phyloP scores from a whole-genome alignment of 2,797 vertebrate species.

The Mus caroli region DNA sequence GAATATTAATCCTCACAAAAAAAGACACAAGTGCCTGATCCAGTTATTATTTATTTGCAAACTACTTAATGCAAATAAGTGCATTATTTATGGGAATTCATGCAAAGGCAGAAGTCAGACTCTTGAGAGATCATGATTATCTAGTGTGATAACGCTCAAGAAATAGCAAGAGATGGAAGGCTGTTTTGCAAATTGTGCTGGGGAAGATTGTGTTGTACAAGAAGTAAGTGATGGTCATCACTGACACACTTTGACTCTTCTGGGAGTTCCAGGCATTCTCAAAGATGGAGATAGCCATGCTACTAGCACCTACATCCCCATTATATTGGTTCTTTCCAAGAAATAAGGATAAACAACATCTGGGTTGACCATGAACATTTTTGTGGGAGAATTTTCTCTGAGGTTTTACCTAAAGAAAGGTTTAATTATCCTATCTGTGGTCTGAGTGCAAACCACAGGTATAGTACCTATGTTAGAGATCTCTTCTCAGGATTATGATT shows the following conservation, averaged over 20 bases:
- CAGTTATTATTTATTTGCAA: neutral
- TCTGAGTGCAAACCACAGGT: conserved; percentile 46
- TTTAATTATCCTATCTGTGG: conserved; percentile 33
- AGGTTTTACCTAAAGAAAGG: neutral
- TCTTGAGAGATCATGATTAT: neutral
- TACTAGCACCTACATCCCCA: neutral
- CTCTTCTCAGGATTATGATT: neutral
- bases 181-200: neutral
- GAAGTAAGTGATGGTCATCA: neutral
- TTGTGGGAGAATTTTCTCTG: neutral
- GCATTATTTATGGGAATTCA: no score
- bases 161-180: no score
- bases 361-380: rapidly evolving
- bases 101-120: neutral
- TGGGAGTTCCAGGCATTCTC: neutral
- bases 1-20: neutral
- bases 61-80: neutral
- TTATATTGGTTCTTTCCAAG: neutral
- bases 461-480: neutral
- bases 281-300: neutral
- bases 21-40: neutral
- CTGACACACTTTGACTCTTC: neutral
- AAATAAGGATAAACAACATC: neutral
- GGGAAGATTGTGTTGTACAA: no score
- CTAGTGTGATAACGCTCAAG: neutral